Conservation (phyloP, 2,888 invertebrate species). For the Acrobasis suavella region DNA sequence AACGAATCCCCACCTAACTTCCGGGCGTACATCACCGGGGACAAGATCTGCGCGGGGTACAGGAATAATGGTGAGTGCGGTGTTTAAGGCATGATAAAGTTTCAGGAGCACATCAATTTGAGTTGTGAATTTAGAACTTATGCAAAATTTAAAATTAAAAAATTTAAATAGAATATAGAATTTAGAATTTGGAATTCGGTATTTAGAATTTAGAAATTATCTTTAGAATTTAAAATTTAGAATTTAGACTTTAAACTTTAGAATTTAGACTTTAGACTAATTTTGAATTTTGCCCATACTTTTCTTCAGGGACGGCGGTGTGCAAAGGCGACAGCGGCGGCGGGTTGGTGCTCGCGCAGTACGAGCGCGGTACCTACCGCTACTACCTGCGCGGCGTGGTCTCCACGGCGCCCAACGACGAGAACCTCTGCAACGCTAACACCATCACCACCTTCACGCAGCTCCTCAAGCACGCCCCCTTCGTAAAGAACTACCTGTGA, state of each 20-base stretch:
- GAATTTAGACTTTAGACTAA: no score
- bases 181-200: no score
- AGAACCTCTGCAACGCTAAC: constrained; percentile 49
- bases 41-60: constrained; percentile 57
- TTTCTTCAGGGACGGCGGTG: constrained; percentile 52
- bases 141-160: no score
- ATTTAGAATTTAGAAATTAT: no score
- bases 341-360: constrained; percentile 55
- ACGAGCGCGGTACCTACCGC: constrained; percentile 43
- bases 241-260: no score
- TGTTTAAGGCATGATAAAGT: not conserved
- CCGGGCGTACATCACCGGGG: constrained; percentile 48
- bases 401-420: constrained; percentile 55
- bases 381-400: constrained; percentile 65
- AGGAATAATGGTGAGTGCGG: constrained; percentile 39
- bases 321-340: constrained; percentile 73
- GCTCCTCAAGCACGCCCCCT: constrained; percentile 52
- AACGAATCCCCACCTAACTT: constrained; percentile 38
- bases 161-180: no score
- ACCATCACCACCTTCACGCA: constrained; percentile 58
- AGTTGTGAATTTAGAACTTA: no score
- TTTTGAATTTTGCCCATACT: no score
- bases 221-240: no score
- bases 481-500: constrained; percentile 47
- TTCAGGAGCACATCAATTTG: no score